Percentiles rank a stretch among this genome's conserved stretches.
Conservation (phyloP, 2,113 vertebrate genomes). For the Callorhinus ursinus region DNA sequence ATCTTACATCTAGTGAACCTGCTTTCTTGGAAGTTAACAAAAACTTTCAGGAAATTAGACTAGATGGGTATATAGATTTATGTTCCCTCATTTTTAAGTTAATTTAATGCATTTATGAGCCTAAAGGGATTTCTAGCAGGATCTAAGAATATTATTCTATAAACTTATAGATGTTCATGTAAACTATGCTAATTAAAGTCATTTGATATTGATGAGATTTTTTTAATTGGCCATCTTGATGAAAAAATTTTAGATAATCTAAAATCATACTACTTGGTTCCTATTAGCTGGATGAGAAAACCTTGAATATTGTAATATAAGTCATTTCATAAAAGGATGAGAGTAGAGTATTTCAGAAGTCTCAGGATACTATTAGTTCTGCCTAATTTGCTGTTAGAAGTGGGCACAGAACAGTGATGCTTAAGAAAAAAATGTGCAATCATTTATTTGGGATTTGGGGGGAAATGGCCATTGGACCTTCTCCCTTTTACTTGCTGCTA, state of each 20-base stretch:
- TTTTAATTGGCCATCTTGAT: not conserved
- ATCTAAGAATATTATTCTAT: not conserved
- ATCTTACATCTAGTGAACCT: not conserved
- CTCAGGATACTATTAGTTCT: not conserved
- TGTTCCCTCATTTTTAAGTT: not conserved
- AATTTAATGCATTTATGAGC: not conserved
- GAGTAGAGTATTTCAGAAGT: not conserved
- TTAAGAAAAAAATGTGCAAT: not conserved
- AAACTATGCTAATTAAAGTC: slow-evolving; percentile 11
- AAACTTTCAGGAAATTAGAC: not conserved
- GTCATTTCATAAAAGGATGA: not conserved
- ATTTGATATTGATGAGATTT: not conserved
- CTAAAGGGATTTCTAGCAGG: not conserved
- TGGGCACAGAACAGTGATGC: not conserved
- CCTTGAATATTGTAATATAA: not conserved
- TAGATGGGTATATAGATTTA: not conserved
- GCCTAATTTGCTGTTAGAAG: not conserved
- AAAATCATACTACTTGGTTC: not conserved
- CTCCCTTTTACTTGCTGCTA: not conserved
- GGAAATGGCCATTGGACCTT: not conserved
- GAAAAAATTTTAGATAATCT: not conserved
- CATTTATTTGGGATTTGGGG: not conserved
- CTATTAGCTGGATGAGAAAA: not conserved
- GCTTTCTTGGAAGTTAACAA: not conserved
- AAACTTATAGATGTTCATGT: not conserved